Evolutionary conservation across 2,888 invertebrate genomes (phyloP).

Genomic region (Metopia argyrocephala): DNA sequence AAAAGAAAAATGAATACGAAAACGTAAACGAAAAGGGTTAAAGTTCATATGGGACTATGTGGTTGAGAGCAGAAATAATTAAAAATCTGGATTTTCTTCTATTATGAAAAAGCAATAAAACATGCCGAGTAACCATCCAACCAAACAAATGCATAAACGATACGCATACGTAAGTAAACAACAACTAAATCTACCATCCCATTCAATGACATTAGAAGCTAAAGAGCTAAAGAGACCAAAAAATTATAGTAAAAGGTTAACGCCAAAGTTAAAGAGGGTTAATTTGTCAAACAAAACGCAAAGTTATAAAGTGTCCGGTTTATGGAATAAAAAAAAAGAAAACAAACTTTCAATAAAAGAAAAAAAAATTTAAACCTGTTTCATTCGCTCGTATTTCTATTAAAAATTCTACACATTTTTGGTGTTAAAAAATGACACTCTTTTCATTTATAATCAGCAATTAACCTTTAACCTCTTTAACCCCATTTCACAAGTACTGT

Average conservation of each 20-base stretch:
- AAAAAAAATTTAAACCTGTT: neutral
- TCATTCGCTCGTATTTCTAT: neutral
- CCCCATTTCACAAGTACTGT: slow-evolving; percentile 21
- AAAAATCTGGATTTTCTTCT: slow-evolving; percentile 45
- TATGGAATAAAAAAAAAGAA: slow-evolving; percentile 28
- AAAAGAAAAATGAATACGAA: slow-evolving; percentile 9
- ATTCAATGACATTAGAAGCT: slow-evolving; percentile 54
- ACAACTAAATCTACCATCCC: too few species aligned
- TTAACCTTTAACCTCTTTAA: slow-evolving; percentile 64
- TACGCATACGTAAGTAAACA: too few species aligned
- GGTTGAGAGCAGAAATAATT: slow-evolving; percentile 33
- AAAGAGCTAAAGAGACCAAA: slow-evolving; percentile 43
- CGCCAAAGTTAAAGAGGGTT: slow-evolving; percentile 27
- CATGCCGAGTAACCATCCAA: neutral
- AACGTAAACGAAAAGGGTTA: slow-evolving; percentile 39
- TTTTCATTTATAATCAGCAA: slow-evolving; percentile 43
- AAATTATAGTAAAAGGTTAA: too few species aligned
- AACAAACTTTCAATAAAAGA: slow-evolving; percentile 33
- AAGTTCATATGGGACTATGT: slow-evolving; percentile 46
- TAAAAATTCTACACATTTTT: slow-evolving; percentile 8
- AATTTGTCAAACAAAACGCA: slow-evolving; percentile 23
- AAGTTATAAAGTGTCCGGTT: slow-evolving; percentile 55
- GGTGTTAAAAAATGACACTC: slow-evolving; percentile 46
- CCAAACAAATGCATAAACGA: neutral
- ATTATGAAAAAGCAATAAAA: slow-evolving; percentile 19